phyloP scores from a whole-genome alignment of 2,888 invertebrate genomes.

The Biston betularia region DNA sequence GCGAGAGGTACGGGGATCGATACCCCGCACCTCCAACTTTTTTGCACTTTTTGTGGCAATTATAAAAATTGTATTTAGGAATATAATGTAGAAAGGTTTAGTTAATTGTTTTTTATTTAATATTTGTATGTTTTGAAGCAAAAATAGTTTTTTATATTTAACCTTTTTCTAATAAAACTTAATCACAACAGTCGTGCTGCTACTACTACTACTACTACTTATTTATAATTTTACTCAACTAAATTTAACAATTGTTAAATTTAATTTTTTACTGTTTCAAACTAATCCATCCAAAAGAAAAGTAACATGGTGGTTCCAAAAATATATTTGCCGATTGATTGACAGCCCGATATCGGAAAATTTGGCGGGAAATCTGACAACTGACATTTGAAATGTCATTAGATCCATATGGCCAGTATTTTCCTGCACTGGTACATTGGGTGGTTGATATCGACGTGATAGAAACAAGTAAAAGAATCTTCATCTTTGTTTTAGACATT shows the following conservation, averaged over 20 bases:
- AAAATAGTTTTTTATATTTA: neutral
- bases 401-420: constrained; percentile 36
- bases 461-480: no score
- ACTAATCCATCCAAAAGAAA: neutral
- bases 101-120: neutral
- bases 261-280: no score
- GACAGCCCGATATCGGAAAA: constrained; percentile 52
- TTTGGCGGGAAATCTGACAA: constrained; percentile 62
- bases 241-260: no score
- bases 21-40: constrained; percentile 83
- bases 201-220: no score
- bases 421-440: neutral
- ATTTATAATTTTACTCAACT: no score
- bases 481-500: no score
- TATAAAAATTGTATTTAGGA: no score
- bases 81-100: no score
- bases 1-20: constrained; percentile 86
- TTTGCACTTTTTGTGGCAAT: constrained; percentile 17
- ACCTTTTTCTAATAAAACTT: neutral
- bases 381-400: constrained; percentile 60
- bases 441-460: neutral
- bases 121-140: neutral
- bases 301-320: neutral
- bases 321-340: constrained; percentile 36
- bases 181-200: no score